Evolutionary conservation across 2,888 invertebrate species (phyloP), one percentile per base, ranked within the genome.

Genomic region (Lissonota sp.): DNA sequence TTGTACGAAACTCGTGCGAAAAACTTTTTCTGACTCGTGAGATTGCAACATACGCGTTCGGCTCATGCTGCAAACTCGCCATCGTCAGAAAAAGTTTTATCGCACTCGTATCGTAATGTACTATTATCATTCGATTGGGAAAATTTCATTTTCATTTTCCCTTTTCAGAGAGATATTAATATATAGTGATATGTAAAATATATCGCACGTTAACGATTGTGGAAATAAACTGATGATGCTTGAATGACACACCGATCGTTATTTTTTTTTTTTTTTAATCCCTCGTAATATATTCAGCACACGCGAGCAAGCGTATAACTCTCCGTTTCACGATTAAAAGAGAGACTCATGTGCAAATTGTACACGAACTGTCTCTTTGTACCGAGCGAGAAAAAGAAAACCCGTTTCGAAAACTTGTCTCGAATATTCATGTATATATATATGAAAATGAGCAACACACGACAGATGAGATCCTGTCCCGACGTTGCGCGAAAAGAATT

Each of bases 361-460:
- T 51, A 42, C 42, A 37, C 14, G 70, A 53, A 44, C 8, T 44
- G 40, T 14, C 37, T 16, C 7, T 16, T 12, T 14, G 75, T 10
- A 37, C 7, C 40, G 26, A 53, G 51, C 26, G 55, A 49, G 12
- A n/a, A n/a, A n/a, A 44, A 58, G 75, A 58, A 67, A 81, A 81
- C 81, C 55, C 74, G 81, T 81, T 81, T 77, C 60, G 73, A 81
- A 81, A 74, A 81, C 81, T 81, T 49, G 81, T 81, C 81, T 74
- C 66, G 78, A 78, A 74, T 76, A 78, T 78, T 77, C 69, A 55
- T 64, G 70, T 58, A n/a, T n/a, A n/a, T n/a, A n/a, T n/a, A n/a
- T n/a, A 44, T 73, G 51, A 70, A 77, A 81, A 81, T 64, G 70
- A 70, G 63, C 72, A 49, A 75, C 40, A 75, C 40, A 12, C 12